A percentile compares a stretch with the other conserved stretches of the same genome.
Evolutionary conservation across 2,888 invertebrate genomes (phyloP).

Genomic region (Xestia c-nigrum): DNA sequence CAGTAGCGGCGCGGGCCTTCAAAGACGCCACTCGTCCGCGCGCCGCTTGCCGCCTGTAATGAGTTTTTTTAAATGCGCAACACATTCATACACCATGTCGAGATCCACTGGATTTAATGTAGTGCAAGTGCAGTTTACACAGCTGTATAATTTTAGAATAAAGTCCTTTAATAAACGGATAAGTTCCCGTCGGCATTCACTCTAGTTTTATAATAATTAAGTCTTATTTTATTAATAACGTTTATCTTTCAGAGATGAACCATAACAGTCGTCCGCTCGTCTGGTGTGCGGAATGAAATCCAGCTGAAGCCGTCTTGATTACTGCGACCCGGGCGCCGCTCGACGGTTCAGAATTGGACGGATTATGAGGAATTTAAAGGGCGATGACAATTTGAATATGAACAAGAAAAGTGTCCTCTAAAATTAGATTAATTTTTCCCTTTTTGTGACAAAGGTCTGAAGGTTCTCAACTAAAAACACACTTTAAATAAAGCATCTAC

Average conservation of each 20-base stretch:
- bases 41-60: conserved; percentile 88
- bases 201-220: conserved; percentile 61
- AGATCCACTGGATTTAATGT: conserved; percentile 81
- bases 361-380: conserved; percentile 90
- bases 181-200: conserved; percentile 32
- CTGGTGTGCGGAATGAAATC: conserved; percentile 85
- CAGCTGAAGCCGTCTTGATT: conserved; percentile 89
- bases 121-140: conserved; percentile 77
- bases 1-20: conserved; percentile 87
- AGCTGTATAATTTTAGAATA: conserved; percentile 64
- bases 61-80: conserved; percentile 89
- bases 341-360: conserved; percentile 88
- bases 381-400: conserved; percentile 90
- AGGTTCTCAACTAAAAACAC: conserved; percentile 68
- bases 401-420: conserved; percentile 84
- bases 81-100: conserved; percentile 86
- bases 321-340: conserved; percentile 84
- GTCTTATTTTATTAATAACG: conserved; percentile 64
- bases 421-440: conserved; percentile 82
- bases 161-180: conserved; percentile 56
- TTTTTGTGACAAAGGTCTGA: conserved; percentile 64
- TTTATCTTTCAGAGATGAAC: conserved; percentile 74
- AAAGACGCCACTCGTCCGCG: conserved; percentile 90
- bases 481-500: conserved; percentile 64
- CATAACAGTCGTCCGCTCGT: conserved; percentile 76